Base-by-base conservation (phyloP, 1,140 invertebrate species). In the Pseudomyrmex gracilis region DNA sequence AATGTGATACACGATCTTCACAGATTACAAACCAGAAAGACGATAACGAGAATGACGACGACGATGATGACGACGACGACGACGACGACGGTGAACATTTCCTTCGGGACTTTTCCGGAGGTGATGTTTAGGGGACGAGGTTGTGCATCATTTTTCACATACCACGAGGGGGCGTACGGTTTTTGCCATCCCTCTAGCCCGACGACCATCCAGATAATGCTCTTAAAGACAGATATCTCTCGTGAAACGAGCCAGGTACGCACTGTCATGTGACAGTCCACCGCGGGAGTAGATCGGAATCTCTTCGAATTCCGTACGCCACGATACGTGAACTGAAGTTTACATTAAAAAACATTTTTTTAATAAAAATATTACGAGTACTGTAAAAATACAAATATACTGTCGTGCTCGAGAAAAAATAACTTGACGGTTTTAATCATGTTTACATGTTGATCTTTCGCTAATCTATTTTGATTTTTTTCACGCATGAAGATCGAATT, bases 91-190 rank as follows among this genome's bases (percentile, higher is more conserved):
- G 80, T 58, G 68, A 83, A 80, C 64, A 80, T 90, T 91, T 94
- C 91, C 92, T 92, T 88, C 89, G 90, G 93, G 92, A 93, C 91
- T 91, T 90, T 34, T 93, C 87, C 87, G 84, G 83, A 80, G 61
- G 83, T 73, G 87, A 76, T 82, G 76, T 76, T 84, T 87, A 85
- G 87, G 89, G 91, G 90, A 92, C 90, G 91, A 92, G 91, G 93
- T 89, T 92, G 91, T 93, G 93, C 93, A 94, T 94, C 93, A 94
- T 94, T 94, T 94, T 94, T 94, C 93, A 94, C 93, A 92, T 93
- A 93, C 92, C 91, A 91, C 91, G 90, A 93, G 91, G 92, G 93
- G 93, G 93, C 90, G 93, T 90, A 90, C 87, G 91, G 91, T 93
- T 94, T 94, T 93, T 94, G 91, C 90, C 86, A 87, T 89, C 91